Base-by-base conservation (phyloP, 2,797 vertebrate genomes). In the Molossus molossus region DNA sequence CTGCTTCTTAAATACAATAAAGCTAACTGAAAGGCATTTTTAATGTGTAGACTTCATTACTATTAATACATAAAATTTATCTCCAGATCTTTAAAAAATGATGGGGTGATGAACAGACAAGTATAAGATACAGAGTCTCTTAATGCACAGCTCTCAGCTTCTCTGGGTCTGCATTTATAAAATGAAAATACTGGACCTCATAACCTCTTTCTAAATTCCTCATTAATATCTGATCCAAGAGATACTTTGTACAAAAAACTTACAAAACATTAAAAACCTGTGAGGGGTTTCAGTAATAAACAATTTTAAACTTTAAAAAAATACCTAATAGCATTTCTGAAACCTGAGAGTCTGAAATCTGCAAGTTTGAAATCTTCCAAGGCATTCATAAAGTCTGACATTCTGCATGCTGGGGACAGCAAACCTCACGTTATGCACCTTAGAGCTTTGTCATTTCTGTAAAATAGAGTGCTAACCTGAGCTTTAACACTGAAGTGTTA, bases 271-370 rank as follows among this genome's bases (percentile, higher is more conserved):
- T 40, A 69, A 91, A 87, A 85, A n/a, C 3, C 9, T 82, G 15
- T 64, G 12, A 89, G 17, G 45, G 23, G n/a, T 92, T 96, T 85
- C 58, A 79, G 6, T 55, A 91, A 86, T 81, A 86, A 77, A 60
- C 23, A 73, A n/a, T 69, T 87, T 95, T 88, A 27, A 85, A 8
- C 67, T 92, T 81, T 95, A 57, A 27, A 82, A 95, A 90, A 90
- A 60, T 55, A 87, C 0, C 8, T 55, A 67, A 69, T 3, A 87
- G 55, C 17, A 79, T 91, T 79, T 92, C 58, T 95, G 40, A 96
- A 97, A 86, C 80, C 65, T 83, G 29, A 79, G 21, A 84, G 29
- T 67, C 64, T 94, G 77, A 58, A 92, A 94, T 75, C 37, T 70
- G 23, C 33, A 23, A 40, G 67, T 40, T 45, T 92, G 82, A 53